Conservation (phyloP, 2,888 invertebrate species). For the Dendrolimus pini region DNA sequence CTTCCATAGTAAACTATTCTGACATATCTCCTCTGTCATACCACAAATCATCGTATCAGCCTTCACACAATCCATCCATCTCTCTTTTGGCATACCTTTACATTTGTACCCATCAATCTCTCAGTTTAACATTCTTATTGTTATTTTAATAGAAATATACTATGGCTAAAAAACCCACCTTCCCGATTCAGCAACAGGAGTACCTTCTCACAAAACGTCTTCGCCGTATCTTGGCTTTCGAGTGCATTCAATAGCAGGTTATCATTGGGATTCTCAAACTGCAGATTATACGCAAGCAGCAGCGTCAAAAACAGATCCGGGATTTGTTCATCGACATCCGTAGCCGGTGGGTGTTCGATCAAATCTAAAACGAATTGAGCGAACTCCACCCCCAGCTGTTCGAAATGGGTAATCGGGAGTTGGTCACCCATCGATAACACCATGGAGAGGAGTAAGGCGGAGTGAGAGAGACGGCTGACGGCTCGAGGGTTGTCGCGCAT, state of each 20-base stretch:
- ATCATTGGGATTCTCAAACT: slow-evolving; percentile 82
- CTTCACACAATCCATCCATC: too few species aligned
- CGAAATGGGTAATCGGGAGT: slow-evolving; percentile 92
- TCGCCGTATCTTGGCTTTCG: slow-evolving; percentile 82
- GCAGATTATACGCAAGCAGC: slow-evolving; percentile 92
- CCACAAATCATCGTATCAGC: too few species aligned
- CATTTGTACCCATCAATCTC: too few species aligned
- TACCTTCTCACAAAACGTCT: slow-evolving; percentile 93
- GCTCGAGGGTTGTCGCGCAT: slow-evolving; percentile 88
- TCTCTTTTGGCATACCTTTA: too few species aligned
- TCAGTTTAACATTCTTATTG: too few species aligned
- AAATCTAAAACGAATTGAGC: slow-evolving; percentile 86
- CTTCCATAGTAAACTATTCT: too few species aligned
- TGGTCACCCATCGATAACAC: slow-evolving; percentile 93
- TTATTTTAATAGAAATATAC: too few species aligned
- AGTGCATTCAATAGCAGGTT: slow-evolving; percentile 84
- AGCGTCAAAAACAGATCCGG: slow-evolving; percentile 90
- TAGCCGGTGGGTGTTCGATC: slow-evolving; percentile 87
- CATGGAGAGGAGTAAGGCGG: slow-evolving; percentile 89
- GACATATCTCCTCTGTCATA: too few species aligned
- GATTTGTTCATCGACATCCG: slow-evolving; percentile 89
- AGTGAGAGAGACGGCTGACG: slow-evolving; percentile 87
- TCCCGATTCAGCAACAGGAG: slow-evolving; percentile 92
- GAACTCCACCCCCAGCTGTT: slow-evolving; percentile 90
- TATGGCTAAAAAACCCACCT: slow-evolving; percentile 71